Conservation (phyloP, 2,113 vertebrate species). For the Dolichotis patagonum region DNA sequence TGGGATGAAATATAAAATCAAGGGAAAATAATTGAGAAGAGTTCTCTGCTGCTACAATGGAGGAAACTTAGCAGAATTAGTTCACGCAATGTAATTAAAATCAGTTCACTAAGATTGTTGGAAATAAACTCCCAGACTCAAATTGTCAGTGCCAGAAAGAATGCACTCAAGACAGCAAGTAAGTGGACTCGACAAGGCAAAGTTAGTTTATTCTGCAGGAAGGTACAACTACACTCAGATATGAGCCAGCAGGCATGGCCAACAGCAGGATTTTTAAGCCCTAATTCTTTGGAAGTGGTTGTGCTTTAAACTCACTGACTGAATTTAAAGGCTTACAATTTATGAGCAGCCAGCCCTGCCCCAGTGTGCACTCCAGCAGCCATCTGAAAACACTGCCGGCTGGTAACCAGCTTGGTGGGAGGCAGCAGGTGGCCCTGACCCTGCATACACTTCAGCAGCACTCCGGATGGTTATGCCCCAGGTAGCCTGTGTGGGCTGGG, state of each 20-base stretch:
- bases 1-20: neutral
- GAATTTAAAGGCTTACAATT: neutral
- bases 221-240: fast-evolving
- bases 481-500: no score
- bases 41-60: neutral
- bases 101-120: neutral
- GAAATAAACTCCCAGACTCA: neutral
- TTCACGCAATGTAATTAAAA: neutral
- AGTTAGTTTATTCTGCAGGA: neutral
- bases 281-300: neutral
- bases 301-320: neutral
- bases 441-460: no score
- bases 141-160: neutral
- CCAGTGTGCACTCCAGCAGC: no score
- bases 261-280: neutral
- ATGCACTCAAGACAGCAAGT: neutral
- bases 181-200: neutral
- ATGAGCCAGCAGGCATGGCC: neutral
- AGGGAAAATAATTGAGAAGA: neutral
- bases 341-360: neutral
- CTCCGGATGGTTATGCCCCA: no score
- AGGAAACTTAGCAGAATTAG: neutral
- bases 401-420: no score
- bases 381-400: no score
- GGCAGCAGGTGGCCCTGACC: no score